phyloP scores from a whole-genome alignment of 2,797 vertebrate genomes.

The Valencia hispanica region DNA sequence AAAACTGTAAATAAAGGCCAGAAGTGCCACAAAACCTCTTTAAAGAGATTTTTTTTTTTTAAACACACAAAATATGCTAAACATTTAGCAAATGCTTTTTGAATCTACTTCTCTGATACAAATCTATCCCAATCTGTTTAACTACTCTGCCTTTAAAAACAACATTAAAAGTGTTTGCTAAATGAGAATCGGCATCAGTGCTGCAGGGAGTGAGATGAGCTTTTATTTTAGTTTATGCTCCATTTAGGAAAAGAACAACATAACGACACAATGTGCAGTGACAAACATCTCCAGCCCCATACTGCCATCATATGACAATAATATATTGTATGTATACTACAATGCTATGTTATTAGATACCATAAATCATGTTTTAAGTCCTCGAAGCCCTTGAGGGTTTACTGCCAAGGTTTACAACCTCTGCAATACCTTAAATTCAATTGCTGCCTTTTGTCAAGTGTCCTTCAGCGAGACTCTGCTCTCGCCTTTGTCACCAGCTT shows the following conservation, averaged over 20 bases:
- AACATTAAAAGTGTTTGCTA: not conserved
- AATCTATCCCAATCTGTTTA: not conserved
- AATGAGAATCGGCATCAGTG: not conserved
- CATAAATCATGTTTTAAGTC: slow-evolving; percentile 19
- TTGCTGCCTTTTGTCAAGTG: slow-evolving; percentile 5
- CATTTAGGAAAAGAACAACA: not conserved
- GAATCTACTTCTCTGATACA: not conserved
- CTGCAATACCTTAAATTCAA: not conserved
- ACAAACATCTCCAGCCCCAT: not conserved
- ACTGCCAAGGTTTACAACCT: slow-evolving; percentile 13
- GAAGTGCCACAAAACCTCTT: not conserved
- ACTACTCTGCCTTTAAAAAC: not conserved
- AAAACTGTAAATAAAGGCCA: not conserved
- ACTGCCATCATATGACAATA: not conserved
- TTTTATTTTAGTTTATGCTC: slow-evolving; percentile 4
- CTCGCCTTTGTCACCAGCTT: not conserved
- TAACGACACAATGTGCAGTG: not conserved
- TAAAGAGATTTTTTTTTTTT: not conserved
- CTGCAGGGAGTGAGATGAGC: not conserved
- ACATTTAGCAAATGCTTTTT: not conserved
- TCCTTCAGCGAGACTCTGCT: slow-evolving; percentile 9
- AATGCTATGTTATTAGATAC: slow-evolving; percentile 9
- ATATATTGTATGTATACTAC: not conserved
- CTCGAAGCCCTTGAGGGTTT: not conserved
- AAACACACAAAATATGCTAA: not conserved